phyloP scores from a whole-genome alignment of 1,140 invertebrate species.

The Portunus trituberculatus region DNA sequence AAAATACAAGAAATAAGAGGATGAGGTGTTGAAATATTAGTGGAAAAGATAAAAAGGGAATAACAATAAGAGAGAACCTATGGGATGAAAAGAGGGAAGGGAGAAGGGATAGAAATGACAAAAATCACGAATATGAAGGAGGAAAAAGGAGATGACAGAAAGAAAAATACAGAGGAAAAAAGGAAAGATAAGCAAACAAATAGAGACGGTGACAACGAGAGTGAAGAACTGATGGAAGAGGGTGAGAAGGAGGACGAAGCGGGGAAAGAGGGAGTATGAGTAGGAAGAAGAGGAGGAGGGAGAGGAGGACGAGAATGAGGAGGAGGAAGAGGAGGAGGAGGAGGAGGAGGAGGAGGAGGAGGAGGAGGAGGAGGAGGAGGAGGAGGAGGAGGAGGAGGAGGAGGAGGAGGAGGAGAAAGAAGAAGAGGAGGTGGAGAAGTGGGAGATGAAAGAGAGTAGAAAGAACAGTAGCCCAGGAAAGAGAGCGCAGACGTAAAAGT shows the following conservation, averaged over 20 bases:
- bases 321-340: conserved; percentile 3
- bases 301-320: not conserved
- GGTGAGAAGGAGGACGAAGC: not conserved
- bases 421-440: not conserved
- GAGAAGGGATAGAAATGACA: not conserved
- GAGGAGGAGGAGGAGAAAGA: not conserved
- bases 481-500: not conserved
- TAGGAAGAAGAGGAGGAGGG: not conserved
- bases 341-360: not conserved
- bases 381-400: not conserved
- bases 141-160: not conserved
- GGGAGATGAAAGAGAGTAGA: no score
- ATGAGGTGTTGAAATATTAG: not conserved
- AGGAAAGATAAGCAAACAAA: not conserved
- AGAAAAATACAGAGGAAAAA: not conserved
- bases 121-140: not conserved
- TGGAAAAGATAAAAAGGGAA: not conserved
- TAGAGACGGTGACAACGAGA: not conserved
- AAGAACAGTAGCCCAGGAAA: no score
- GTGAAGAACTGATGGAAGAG: not conserved
- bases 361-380: not conserved
- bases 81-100: not conserved
- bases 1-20: not conserved
- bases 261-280: not conserved
- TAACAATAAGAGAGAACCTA: not conserved